Conservation (phyloP, 2,888 invertebrate species). For the Doris montereyensis region DNA sequence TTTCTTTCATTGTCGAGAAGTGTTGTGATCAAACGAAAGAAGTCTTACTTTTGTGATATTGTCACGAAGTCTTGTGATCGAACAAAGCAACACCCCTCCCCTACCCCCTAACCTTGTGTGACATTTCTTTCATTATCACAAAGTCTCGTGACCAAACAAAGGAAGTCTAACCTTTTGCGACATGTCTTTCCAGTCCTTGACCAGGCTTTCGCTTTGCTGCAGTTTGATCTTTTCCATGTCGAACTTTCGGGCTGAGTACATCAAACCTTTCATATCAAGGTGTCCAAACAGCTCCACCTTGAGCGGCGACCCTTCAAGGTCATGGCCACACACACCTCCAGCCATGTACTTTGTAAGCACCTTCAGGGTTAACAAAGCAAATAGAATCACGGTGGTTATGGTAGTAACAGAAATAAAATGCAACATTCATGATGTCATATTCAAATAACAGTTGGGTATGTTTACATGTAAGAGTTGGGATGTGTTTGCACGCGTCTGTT, state of each 20-base stretch:
- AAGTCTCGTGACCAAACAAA: neutral
- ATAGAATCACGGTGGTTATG: too few species aligned
- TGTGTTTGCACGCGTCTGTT: too few species aligned
- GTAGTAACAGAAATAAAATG: too few species aligned
- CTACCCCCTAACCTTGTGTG: too few species aligned
- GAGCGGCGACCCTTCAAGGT: slow-evolving; percentile 69
- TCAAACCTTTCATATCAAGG: slow-evolving; percentile 71
- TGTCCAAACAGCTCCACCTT: slow-evolving; percentile 68
- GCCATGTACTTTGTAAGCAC: slow-evolving; percentile 68
- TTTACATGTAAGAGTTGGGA: too few species aligned
- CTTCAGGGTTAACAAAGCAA: too few species aligned
- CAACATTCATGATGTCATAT: too few species aligned
- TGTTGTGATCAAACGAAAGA: too few species aligned
- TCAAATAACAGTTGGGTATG: too few species aligned
- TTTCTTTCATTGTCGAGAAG: too few species aligned
- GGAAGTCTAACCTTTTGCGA: slow-evolving; percentile 58
- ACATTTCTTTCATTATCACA: too few species aligned
- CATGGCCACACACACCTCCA: slow-evolving; percentile 69
- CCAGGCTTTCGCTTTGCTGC: slow-evolving; percentile 66
- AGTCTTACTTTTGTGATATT: neutral
- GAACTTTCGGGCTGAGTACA: slow-evolving; percentile 66
- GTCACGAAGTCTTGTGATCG: neutral
- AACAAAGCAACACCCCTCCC: neutral
- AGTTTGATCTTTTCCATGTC: slow-evolving; percentile 70
- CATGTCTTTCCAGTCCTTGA: slow-evolving; percentile 66